Evolutionary conservation across 2,113 vertebrate species (phyloP).

Genomic region (Actenoides lindsayi): DNA sequence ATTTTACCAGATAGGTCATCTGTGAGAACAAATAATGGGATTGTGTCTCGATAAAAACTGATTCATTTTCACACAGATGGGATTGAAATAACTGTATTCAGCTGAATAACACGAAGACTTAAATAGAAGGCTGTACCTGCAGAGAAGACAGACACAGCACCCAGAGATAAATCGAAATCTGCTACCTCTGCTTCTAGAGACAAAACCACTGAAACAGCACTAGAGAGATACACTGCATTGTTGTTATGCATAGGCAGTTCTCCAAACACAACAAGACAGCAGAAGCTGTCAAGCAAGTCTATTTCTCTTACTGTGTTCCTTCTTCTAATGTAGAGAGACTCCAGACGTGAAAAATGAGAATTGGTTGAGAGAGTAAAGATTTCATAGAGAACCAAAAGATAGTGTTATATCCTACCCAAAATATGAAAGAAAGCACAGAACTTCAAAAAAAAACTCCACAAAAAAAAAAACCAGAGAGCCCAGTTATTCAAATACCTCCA

Average conservation of each 20-base stretch:
- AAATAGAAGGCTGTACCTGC: background rate
- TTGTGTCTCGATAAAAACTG: background rate
- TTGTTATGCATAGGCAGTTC: background rate
- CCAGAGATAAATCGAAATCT: background rate
- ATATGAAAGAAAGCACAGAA: background rate
- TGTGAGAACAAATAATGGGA: background rate
- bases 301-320: background rate
- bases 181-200: background rate
- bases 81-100: background rate
- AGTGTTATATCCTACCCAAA: background rate
- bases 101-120: background rate
- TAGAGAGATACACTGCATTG: background rate
- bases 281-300: background rate
- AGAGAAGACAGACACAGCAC: background rate
- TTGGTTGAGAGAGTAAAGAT: background rate
- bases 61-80: fast-evolving
- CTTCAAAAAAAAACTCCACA: background rate
- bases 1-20: background rate
- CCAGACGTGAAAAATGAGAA: background rate
- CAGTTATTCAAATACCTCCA: background rate
- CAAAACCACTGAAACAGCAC: background rate
- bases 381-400: background rate
- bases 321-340: background rate
- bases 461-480: background rate
- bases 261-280: background rate